Base-by-base conservation (phyloP, 92 coral and sea anemone genomes). In the Zoanthus gigantus region DNA sequence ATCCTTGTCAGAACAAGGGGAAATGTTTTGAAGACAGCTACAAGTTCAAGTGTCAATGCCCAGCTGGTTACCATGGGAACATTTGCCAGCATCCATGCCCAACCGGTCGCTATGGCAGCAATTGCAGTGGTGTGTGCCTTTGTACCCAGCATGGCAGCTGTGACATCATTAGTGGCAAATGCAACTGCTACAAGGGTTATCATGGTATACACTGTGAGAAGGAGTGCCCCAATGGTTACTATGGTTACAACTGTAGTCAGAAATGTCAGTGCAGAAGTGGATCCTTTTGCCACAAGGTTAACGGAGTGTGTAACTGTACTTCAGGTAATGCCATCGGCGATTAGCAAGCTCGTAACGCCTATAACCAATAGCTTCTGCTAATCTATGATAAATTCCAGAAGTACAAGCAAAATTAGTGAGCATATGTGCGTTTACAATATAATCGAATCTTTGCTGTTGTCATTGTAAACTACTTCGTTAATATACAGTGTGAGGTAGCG, bases 1-100 rank as follows among this genome's bases (percentile, higher is more conserved):
- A 94, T 89, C 99, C 99, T 6, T 97, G 99, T 63, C 84, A 76
- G 28, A 95, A 97, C 83, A 86, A 87, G 2, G 99, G 97, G 50
- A 89, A 74, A n/a, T 97, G 97, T 50, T 67, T 53, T 9, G 89
- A 95, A 60, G 34, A 29, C 47, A 47, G 79, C 58, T 72, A 68
- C 76, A 77, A 89, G 37, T 97, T 90, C 83, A 58, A 80, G 9
- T 95, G 98, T 74, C 44, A 78, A 34, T 95, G 98, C 78, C 83
- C 52, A 9, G 77, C 91, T 78, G 97, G 99, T 72, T 95, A 89
- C 96, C 79, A 92, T 90, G 99, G 99, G 60, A 78, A 86, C 63
- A 30, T 60, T 31, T 97, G 99, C 86, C 98, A 95, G 88, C 91
- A 90, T 77, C 91, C 97, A 1, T 97, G 99, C 84, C 92, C 91